Evolutionary conservation across 2,797 vertebrate species (phyloP).

Genomic region (Sternotherus odoratus): DNA sequence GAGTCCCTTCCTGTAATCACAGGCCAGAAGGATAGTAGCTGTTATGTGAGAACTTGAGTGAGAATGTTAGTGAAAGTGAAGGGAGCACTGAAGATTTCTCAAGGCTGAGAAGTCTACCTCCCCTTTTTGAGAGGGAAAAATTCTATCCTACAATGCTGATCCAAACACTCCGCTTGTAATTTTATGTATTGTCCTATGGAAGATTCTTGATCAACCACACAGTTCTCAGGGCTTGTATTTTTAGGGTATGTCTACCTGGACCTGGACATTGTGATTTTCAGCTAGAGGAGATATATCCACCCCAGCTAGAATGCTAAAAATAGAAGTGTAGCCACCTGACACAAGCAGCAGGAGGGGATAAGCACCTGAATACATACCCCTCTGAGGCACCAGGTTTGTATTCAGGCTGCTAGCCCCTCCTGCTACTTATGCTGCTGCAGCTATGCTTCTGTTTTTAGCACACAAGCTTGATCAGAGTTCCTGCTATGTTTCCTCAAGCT

Average conservation of each 20-base stretch:
- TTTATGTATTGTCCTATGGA: neutral
- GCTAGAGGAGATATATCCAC: neutral
- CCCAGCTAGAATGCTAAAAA: neutral
- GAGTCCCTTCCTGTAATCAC: neutral
- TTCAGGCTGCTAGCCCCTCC: neutral
- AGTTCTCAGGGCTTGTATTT: neutral
- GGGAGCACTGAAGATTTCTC: neutral
- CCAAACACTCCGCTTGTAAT: neutral
- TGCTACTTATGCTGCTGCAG: neutral
- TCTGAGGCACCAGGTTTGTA: neutral
- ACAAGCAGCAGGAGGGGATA: neutral
- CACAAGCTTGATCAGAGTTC: neutral
- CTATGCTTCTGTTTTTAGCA: neutral
- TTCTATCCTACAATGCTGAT: neutral
- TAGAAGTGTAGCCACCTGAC: neutral
- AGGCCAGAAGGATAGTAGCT: neutral
- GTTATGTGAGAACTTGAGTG: neutral
- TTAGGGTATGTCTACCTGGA: neutral
- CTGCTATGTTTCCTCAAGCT: neutral
- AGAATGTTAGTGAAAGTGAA: neutral
- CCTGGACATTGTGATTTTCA: neutral
- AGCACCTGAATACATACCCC: neutral
- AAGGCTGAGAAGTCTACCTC: neutral
- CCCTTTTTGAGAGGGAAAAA: neutral
- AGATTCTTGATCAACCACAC: neutral